Base-by-base conservation (phyloP, 1,140 invertebrate genomes). In the Drosophila yakuba region DNA sequence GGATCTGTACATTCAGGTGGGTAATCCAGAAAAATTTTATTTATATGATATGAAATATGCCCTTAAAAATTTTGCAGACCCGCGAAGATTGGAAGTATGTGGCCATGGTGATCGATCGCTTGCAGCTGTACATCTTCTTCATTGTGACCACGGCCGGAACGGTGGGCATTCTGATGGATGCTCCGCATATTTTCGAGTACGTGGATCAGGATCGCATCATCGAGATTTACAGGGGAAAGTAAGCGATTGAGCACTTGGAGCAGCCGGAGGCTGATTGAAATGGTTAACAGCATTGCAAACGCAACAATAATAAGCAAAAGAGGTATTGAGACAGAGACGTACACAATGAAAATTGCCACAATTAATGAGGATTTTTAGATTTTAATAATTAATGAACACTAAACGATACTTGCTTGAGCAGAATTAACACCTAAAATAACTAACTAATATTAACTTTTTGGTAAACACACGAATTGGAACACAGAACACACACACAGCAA, bases 41-140 rank as follows among this genome's bases (percentile, higher is more conserved):
- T n/a, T n/a, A n/a, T n/a, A n/a, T n/a, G 4, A 25, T 25, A 38
- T 38, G 11, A 3, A 38, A 12, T 14, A 12, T 14, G 12, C 1
- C 38, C 12, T 12, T 5, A 14, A 4, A 11, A 4, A 14, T 0
- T 15, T 20, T 94, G 4, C 93, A 99, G 98, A 98, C 98, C 61
- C 95, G 98, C 63, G 98, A 99, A 93, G 99, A 99, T 93, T 99
- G 99, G 99, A 99, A 99, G 92, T 99, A 99, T 93, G 98, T 99
- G 7, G 98, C 98, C 36, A 99, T 99, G 97, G 98, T 99, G 35
- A 98, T 99, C 80, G 99, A 99, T 94, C 95, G 99, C 81, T 94
- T 99, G 51, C 97, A 99, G 92, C 94, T 99, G 61, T 98, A 98
- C 92, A 96, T 99, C 80, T 99, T 99, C 94, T 98, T 99, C 93